These are phyloP conservation scores for Slavum lentiscoides DNA, from an alignment of 2,888 invertebrate genomes.

Conservation along the genomic window DNA sequence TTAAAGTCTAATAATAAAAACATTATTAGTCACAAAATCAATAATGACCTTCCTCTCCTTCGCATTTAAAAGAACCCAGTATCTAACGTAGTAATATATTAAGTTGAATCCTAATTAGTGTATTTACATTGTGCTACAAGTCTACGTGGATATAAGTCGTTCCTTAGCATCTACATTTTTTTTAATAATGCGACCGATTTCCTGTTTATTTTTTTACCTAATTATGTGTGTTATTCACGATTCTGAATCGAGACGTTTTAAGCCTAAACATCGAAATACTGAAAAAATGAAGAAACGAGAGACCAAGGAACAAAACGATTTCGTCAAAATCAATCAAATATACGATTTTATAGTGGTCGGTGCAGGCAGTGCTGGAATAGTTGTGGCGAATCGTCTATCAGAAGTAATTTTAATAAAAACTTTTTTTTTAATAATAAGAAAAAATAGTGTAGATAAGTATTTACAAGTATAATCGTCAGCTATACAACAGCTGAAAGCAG, in stretches of 20 bases:
- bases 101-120: constrained; percentile 7
- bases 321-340: background rate
- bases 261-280: background rate
- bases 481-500: too few species aligned
- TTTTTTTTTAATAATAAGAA: too few species aligned
- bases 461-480: too few species aligned
- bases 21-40: too few species aligned
- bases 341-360: constrained; percentile 43
- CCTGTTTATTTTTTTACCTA: background rate
- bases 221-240: background rate
- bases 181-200: constrained; percentile 3
- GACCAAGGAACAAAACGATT: too few species aligned
- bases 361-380: constrained; percentile 40
- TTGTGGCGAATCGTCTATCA: constrained; percentile 30
- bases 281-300: background rate
- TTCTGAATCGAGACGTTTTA: background rate
- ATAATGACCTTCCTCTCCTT: background rate
- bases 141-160: background rate
- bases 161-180: background rate
- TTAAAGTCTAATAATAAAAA: too few species aligned
- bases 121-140: background rate
- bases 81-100: background rate
- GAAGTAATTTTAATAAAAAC: constrained; percentile 13
- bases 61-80: background rate
- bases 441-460: too few species aligned